Conservation (phyloP, 2,888 invertebrate species). For the Apodemia zela region DNA sequence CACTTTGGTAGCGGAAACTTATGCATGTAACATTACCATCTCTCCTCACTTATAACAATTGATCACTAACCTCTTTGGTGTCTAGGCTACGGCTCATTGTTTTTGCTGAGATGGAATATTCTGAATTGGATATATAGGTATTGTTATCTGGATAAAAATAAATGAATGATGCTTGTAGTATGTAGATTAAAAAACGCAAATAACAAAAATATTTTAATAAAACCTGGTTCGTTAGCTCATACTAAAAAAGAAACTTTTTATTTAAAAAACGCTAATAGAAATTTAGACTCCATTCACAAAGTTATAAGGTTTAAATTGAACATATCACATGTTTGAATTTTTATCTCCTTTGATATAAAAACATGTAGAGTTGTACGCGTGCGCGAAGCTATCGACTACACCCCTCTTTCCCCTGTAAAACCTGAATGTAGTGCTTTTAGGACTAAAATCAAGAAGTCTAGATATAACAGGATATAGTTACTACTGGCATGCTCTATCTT, state of each 20-base stretch:
- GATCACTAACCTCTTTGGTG: no score
- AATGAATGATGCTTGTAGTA: no score
- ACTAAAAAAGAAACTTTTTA: background rate
- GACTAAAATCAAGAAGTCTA: slow-evolving; percentile 33
- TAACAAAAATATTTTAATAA: background rate
- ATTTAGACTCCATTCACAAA: background rate
- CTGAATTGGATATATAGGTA: no score
- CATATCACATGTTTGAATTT: background rate
- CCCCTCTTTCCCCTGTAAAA: slow-evolving; percentile 37
- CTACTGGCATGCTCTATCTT: background rate
- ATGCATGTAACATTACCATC: no score
- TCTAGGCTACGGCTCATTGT: no score
- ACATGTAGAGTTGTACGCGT: slow-evolving; percentile 42
- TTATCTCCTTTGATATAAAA: slow-evolving; percentile 28
- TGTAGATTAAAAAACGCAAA: no score
- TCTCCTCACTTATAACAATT: no score
- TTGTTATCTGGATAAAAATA: no score
- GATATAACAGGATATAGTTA: slow-evolving; percentile 23
- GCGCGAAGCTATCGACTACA: slow-evolving; percentile 63
- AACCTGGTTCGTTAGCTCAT: background rate
- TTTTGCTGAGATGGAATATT: no score
- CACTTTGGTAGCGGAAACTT: no score
- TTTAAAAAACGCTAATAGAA: background rate
- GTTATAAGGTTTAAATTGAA: background rate
- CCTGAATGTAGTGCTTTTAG: slow-evolving; percentile 52